Percentiles rank a stretch among this genome's conserved stretches.
These are phyloP conservation scores for Marmota monax DNA, from an alignment of 2,113 vertebrate species.

Conservation along the genomic window DNA sequence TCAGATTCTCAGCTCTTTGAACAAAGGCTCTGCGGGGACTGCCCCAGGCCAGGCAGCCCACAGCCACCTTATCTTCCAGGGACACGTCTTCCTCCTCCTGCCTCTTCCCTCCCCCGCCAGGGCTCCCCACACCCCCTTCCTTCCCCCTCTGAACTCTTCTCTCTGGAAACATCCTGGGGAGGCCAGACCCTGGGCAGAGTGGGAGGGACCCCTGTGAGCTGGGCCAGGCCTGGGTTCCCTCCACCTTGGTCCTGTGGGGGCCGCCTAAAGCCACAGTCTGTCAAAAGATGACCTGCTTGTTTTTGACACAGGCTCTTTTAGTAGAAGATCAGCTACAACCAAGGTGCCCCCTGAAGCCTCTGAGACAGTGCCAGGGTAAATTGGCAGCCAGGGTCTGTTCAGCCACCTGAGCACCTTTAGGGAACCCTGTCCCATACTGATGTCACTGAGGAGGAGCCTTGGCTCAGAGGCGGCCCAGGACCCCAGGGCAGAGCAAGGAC, in stretches of 20 bases:
- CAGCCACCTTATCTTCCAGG: conserved; percentile 66
- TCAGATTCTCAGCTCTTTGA: conserved; percentile 36
- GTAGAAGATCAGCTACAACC: not conserved
- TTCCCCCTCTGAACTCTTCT: not conserved
- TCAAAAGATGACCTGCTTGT: not conserved
- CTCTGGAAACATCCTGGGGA: not conserved
- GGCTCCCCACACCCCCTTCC: conserved; percentile 18
- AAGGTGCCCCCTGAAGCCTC: rapidly evolving
- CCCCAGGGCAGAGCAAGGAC: not conserved
- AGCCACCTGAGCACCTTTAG: not conserved
- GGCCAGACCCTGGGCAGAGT: not conserved
- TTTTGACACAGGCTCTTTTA: not conserved
- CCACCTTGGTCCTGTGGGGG: not conserved
- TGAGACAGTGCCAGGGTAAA: rapidly evolving
- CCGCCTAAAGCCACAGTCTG: not conserved
- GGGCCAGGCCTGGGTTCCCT: not conserved
- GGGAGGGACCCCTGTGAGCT: not conserved
- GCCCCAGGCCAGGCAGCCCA: not conserved
- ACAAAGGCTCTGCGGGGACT: not conserved
- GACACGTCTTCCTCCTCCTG: conserved; percentile 56
- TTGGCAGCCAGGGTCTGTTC: not conserved
- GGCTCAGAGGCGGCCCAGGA: not conserved
- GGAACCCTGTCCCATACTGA: rapidly evolving
- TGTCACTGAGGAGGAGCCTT: not conserved
- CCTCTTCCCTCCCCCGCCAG: not conserved